Percentiles rank a stretch among this genome's conserved stretches.
Evolutionary conservation across 2,113 vertebrate species (phyloP).

Genomic region (Xiphophorus maculatus): DNA sequence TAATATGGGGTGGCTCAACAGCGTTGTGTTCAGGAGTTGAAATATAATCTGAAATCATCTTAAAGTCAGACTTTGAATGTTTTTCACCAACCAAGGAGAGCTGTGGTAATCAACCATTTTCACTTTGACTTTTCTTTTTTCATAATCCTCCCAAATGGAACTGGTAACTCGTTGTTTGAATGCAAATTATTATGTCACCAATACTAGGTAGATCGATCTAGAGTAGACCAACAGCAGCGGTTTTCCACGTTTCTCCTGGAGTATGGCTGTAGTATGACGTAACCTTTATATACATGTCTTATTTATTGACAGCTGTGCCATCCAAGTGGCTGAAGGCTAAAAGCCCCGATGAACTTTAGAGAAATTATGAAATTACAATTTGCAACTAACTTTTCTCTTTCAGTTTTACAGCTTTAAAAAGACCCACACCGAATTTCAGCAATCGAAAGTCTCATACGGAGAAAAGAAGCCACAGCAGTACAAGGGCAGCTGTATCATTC

Average conservation of each 20-base stretch:
- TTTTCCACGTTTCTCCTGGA: not conserved
- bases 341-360: not conserved
- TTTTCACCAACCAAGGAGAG: too few species aligned
- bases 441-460: constrained; percentile 22
- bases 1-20: not conserved
- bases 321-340: not conserved
- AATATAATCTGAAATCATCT: not conserved
- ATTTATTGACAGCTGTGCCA: not conserved
- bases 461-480: constrained; percentile 20
- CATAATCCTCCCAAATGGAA: not conserved
- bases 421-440: constrained; percentile 19
- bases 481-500: constrained; percentile 41
- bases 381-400: constrained; percentile 11
- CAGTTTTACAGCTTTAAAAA: constrained; percentile 4
- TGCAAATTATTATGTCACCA: not conserved
- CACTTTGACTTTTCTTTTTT: not conserved
- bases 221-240: not conserved
- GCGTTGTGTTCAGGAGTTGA: not conserved
- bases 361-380: not conserved
- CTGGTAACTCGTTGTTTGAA: not conserved
- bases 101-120: too few species aligned
- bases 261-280: not conserved
- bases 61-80: not conserved
- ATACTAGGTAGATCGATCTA: not conserved
- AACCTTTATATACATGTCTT: not conserved